A percentile compares a stretch with the other conserved stretches of the same genome.
Conservation (phyloP, 2,888 invertebrate genomes). For the Amblyjoppa proteus region DNA sequence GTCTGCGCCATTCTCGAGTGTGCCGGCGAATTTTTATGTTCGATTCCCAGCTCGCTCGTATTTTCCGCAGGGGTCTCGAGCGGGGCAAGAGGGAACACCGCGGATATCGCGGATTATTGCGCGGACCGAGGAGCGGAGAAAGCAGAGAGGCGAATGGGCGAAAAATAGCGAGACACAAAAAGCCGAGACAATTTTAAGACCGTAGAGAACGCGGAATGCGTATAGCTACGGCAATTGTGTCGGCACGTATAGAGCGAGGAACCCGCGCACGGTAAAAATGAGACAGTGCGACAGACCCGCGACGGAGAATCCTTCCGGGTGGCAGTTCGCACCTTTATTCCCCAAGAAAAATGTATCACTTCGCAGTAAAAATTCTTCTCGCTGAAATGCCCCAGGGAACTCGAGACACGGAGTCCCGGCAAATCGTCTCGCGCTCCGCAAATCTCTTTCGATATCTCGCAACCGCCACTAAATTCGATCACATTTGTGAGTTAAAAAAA, state of each 20-base stretch:
- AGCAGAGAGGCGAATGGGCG: constrained; percentile 8
- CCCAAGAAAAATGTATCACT: constrained; percentile 31
- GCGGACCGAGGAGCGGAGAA: constrained; percentile 5
- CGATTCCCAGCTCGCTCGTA: constrained; percentile 40
- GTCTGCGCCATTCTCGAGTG: constrained; percentile 26
- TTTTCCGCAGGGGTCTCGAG: constrained; percentile 1
- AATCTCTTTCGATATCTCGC: constrained; percentile 12
- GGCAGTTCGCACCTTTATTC: constrained; percentile 32
- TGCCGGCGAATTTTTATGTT: constrained; percentile 53
- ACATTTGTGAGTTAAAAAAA: not conserved
- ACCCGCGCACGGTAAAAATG: constrained; percentile 9
- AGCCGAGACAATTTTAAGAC: constrained; percentile 46
- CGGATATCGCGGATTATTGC: constrained; percentile 4
- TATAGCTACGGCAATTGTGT: constrained; percentile 39
- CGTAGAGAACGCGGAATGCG: constrained; percentile 3
- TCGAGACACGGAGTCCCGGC: not conserved
- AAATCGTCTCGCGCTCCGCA: constrained; percentile 10
- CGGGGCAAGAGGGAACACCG: constrained; percentile 8
- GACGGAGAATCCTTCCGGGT: not conserved
- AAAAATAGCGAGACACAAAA: constrained; percentile 51
- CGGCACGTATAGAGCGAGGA: constrained; percentile 26
- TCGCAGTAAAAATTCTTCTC: constrained; percentile 22
- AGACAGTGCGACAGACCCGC: constrained; percentile 17
- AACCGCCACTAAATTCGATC: not conserved
- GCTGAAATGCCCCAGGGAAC: constrained; percentile 12